Conservation (phyloP, 2,797 vertebrate genomes). For the Pseudomugil gertrudae region DNA sequence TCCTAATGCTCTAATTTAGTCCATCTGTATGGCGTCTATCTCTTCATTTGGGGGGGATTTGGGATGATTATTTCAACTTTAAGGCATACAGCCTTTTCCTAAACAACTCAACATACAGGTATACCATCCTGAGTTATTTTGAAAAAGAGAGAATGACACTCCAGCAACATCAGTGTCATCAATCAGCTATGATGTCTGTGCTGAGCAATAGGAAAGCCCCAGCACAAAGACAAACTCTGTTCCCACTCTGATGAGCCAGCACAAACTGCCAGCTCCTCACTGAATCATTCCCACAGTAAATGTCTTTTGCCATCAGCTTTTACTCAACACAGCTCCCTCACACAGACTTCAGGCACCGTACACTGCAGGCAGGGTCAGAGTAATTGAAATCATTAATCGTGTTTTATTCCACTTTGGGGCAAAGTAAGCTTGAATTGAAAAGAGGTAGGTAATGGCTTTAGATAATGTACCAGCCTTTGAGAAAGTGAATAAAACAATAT, state of each 20-base stretch:
- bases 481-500: slow-evolving; percentile 66
- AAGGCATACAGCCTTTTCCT: slow-evolving; percentile 23
- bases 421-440: slow-evolving; percentile 75
- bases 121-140: slow-evolving; percentile 20
- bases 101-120: slow-evolving; percentile 22
- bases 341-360: slow-evolving; percentile 75
- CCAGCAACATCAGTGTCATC: slow-evolving; percentile 44
- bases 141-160: slow-evolving; percentile 32
- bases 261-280: slow-evolving; percentile 66
- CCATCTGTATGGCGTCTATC: too few species aligned
- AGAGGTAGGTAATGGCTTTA: slow-evolving; percentile 68
- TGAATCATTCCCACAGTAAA: slow-evolving; percentile 80
- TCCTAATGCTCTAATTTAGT: too few species aligned
- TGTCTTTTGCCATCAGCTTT: slow-evolving; percentile 76
- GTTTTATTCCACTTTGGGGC: slow-evolving; percentile 81
- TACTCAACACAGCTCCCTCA: slow-evolving; percentile 69
- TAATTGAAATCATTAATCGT: slow-evolving; percentile 85
- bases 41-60: not conserved
- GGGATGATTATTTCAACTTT: not conserved
- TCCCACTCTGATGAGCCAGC: slow-evolving; percentile 73
- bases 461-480: slow-evolving; percentile 67
- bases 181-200: slow-evolving; percentile 59
- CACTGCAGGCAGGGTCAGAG: slow-evolving; percentile 71
- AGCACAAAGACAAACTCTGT: slow-evolving; percentile 67
- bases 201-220: slow-evolving; percentile 50